Conservation (phyloP, 1,140 invertebrate genomes). For the Pogonomyrmex californicus region DNA sequence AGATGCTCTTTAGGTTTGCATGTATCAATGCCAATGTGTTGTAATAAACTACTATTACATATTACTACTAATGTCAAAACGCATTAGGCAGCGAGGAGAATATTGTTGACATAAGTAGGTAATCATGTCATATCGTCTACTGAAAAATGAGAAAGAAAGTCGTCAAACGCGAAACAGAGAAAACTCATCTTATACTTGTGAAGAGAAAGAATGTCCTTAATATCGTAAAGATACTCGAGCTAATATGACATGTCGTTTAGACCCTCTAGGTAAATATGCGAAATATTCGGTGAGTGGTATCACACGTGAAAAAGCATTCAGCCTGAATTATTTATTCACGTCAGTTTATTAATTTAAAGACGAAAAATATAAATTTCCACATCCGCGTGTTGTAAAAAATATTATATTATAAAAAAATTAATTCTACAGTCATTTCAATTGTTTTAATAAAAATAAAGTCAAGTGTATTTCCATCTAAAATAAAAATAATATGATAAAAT, state of each 20-base stretch:
- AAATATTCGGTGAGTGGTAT: not conserved
- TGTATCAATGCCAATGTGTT: not conserved
- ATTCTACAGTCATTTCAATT: not conserved
- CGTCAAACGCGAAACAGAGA: slow-evolving; percentile 25
- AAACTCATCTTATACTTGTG: slow-evolving; percentile 40
- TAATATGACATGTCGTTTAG: slow-evolving; percentile 36
- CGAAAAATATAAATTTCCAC: not conserved
- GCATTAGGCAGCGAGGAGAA: slow-evolving; percentile 28
- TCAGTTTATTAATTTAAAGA: not conserved
- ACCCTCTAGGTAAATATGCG: not conserved
- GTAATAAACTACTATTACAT: not conserved
- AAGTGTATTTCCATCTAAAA: not conserved
- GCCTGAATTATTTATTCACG: not conserved
- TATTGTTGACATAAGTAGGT: not conserved
- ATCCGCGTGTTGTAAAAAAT: not conserved
- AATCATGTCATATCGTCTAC: not conserved
- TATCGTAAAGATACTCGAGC: slow-evolving; percentile 32
- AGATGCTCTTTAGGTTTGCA: not conserved
- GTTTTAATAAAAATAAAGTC: slow-evolving; percentile 14
- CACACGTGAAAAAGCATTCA: not conserved
- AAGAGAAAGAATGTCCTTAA: slow-evolving; percentile 27
- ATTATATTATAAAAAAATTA: not conserved
- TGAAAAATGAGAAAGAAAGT: not conserved
- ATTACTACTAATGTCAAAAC: slow-evolving; percentile 15
- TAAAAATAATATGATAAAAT: not conserved